Base-by-base conservation (phyloP, 2,888 invertebrate species). In the Lysandra bellargus region DNA sequence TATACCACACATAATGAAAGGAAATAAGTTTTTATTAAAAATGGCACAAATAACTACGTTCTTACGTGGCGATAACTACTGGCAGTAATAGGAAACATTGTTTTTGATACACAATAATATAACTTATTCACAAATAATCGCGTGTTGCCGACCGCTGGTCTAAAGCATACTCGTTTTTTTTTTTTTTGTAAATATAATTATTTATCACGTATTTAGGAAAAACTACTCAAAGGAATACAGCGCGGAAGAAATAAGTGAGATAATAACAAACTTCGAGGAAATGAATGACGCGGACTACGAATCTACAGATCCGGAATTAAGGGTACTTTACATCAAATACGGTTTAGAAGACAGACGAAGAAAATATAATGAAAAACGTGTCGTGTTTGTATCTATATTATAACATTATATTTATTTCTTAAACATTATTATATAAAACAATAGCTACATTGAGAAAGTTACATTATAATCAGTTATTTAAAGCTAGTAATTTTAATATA, bases 241-340 rank as follows among this genome's bases (percentile, higher is more conserved):
- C 64, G 90, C 89, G 78, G 78, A 78, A 2, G 93, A 94, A 88
- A 92, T 94, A 83, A 82, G 88, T 76, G 81, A 85, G 3, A 92
- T 94, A 17, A 78, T 93, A 33, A 30, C 83, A 57, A 80, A 83
- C 4, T 87, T 93, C 81, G 90, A 92, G 79, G 85, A 89, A 1
- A 93, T 94, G 94, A 88, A 90, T 60, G 87, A 83, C 12, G 89
- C 89, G 23, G 91, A 94, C 82, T 94, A 87, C 83, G 91, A 91
- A 81, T 85, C 85, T 40, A 83, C 89, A 37, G 81, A 86, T 75
- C 82, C 87, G 9, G 93, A 93, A 82, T 83, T 91, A 69, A 92
- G 89, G 85, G 81, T 87, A 7, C 85, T 94, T 82, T 94, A 93
- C 79, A 84, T 92, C 78, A 80, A 83, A 1, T 81, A 89, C 81